Percentiles rank a stretch among this genome's conserved stretches.
These are phyloP conservation scores for Manis crassicaudata DNA, from an alignment of 2,797 vertebrate species.

Conservation along the genomic window DNA sequence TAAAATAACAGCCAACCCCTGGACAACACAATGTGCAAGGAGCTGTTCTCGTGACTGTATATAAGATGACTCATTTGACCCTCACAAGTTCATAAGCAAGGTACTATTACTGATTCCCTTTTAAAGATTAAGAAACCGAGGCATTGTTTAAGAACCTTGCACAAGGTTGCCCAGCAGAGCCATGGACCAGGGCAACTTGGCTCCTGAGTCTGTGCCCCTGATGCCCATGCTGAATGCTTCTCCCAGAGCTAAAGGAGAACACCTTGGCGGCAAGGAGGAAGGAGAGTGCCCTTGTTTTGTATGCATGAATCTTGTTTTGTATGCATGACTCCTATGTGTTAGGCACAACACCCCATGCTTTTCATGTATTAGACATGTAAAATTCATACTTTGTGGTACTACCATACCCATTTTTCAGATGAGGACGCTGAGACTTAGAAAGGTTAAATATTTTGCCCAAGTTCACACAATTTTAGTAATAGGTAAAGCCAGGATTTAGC, in stretches of 20 bases:
- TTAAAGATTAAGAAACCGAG: neutral
- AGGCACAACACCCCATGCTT: neutral
- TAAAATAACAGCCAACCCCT: neutral
- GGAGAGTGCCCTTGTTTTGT: neutral
- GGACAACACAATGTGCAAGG: rapidly evolving
- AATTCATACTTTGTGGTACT: neutral
- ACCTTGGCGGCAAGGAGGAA: neutral
- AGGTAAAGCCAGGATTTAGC: neutral
- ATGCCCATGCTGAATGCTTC: neutral
- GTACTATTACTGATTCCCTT: neutral
- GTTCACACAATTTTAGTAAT: neutral
- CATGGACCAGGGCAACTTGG: rapidly evolving
- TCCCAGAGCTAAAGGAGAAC: neutral
- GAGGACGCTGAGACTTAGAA: neutral
- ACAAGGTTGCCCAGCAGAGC: neutral
- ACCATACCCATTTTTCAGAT: neutral
- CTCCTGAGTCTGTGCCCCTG: neutral
- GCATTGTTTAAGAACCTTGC: neutral
- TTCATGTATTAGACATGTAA: neutral
- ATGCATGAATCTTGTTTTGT: neutral
- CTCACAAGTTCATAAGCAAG: neutral
- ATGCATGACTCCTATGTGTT: neutral
- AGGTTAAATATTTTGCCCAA: neutral
- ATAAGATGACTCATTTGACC: neutral
- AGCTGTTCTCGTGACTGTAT: too few relatives aligned